Evolutionary conservation across 1,140 invertebrate genomes (phyloP), one percentile per base, ranked within the genome.

Genomic region (Zaprionus ghesquierei): DNA sequence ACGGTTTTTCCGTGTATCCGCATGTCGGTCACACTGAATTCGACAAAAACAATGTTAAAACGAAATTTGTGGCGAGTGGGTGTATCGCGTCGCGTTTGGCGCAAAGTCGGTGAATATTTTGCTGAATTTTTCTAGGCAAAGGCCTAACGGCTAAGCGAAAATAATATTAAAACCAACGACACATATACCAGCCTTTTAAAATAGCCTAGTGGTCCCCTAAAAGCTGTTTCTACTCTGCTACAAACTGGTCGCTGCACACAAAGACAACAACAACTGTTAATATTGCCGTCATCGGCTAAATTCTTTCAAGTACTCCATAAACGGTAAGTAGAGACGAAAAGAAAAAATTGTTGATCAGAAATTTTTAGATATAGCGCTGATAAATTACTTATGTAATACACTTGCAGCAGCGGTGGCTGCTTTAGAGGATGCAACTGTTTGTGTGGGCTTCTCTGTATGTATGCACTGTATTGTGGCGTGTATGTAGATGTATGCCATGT

Each of bases 31-130:
- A 27, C 63, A 72, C 23, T 27, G 18, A 15, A 8, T 9, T 15
- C 22, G 13, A 50, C 56, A 69, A 68, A 68, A 73, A 73, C 65
- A 73, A 68, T 73, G 38, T 29, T 46, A 15, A 68, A 69, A 33
- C 38, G 15, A 61, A 73, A 38, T 38, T 69, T 54, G 38, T 38
- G 15, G 38, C 25, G 64, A 38, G 22, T 38, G 70, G 64, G 55
- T 69, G 64, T 56, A 58, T 38, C 65, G 70, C 51, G 65, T 60
- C 38, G 64, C 49, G 70, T 23, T 3, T 61, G 38, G 5, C 70
- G 61, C 13, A 61, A 60, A 73, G 9, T 68, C 63, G 50, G 41
- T 31, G 53, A 55, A 62, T n/a, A 38, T 55, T 63, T 9, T 44
- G 18, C n/a, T 29, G 9, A 27, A 20, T 60, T 46, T 22, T 41